Evolutionary conservation across 2,113 vertebrate species (phyloP).

Genomic region (Tympanuchus pallidicinctus): DNA sequence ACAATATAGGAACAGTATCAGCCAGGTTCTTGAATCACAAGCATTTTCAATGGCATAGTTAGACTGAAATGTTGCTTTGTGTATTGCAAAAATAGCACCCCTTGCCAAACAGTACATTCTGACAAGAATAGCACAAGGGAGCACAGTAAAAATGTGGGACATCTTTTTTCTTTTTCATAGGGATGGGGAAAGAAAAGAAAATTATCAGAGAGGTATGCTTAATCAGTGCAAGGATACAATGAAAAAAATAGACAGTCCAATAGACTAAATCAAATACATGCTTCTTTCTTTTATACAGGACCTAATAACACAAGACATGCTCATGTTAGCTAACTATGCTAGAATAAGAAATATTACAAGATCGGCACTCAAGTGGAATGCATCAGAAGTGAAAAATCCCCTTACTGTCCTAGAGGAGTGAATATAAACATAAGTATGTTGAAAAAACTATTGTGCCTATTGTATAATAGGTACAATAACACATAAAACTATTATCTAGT

Average conservation of each 20-base stretch:
- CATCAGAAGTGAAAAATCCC: conserved; percentile 46
- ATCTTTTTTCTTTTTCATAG: neutral
- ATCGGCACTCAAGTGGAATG: conserved; percentile 38
- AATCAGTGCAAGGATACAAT: neutral
- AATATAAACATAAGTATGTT: conserved; percentile 7
- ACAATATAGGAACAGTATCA: neutral
- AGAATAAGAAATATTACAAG: conserved; percentile 19
- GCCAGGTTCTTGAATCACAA: neutral
- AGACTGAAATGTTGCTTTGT: neutral
- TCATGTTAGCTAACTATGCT: neutral
- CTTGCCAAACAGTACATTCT: neutral
- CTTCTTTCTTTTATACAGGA: neutral
- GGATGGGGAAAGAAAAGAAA: neutral
- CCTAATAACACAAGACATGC: neutral
- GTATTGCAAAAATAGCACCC: neutral
- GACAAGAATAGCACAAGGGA: neutral
- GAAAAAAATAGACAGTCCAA: neutral
- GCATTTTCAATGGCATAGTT: neutral
- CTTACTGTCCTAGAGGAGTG: neutral
- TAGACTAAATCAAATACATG: neutral
- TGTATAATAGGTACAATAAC: neutral
- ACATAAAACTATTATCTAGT: neutral
- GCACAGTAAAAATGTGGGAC: neutral
- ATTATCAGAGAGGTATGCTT: neutral
- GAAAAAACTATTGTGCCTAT: neutral